These are phyloP conservation scores for Salpingus planirostris DNA, from an alignment of 2,888 invertebrate species.

Conservation along the genomic window DNA sequence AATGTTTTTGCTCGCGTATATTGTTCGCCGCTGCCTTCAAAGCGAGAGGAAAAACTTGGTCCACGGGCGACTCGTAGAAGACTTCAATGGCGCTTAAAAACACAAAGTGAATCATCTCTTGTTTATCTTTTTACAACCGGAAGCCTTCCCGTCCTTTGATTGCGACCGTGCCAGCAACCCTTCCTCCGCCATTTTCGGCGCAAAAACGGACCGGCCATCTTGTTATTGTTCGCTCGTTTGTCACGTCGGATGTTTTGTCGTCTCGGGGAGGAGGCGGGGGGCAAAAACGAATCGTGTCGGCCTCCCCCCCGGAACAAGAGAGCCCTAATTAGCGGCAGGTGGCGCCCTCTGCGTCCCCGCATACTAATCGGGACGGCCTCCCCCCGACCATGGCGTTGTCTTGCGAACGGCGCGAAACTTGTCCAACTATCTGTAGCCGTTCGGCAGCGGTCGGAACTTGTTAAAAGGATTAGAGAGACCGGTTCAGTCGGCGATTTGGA, in stretches of 20 bases:
- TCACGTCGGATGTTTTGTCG: constrained; percentile 14
- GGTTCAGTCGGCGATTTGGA: not conserved
- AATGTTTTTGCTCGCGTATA: too few species aligned
- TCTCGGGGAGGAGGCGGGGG: constrained; percentile 2
- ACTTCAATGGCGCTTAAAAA: too few species aligned
- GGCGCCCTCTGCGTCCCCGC: constrained; percentile 9
- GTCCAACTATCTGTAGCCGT: not conserved
- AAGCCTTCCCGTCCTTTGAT: too few species aligned
- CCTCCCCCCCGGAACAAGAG: constrained; percentile 10
- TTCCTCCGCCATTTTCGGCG: too few species aligned
- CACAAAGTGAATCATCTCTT: too few species aligned
- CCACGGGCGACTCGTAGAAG: too few species aligned
- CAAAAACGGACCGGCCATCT: too few species aligned
- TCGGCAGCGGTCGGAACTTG: not conserved
- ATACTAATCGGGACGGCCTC: constrained; percentile 9
- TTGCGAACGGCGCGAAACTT: not conserved
- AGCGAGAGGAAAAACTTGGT: too few species aligned
- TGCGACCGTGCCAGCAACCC: too few species aligned
- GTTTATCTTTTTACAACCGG: too few species aligned
- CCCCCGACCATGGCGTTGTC: not conserved
- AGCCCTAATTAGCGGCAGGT: constrained; percentile 17
- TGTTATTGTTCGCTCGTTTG: constrained; percentile 13
- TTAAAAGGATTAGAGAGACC: not conserved
- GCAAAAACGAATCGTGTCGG: constrained; percentile 15
- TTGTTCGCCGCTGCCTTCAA: too few species aligned